Conservation (phyloP, 2,888 invertebrate species). For the Chorisops tibialis region DNA sequence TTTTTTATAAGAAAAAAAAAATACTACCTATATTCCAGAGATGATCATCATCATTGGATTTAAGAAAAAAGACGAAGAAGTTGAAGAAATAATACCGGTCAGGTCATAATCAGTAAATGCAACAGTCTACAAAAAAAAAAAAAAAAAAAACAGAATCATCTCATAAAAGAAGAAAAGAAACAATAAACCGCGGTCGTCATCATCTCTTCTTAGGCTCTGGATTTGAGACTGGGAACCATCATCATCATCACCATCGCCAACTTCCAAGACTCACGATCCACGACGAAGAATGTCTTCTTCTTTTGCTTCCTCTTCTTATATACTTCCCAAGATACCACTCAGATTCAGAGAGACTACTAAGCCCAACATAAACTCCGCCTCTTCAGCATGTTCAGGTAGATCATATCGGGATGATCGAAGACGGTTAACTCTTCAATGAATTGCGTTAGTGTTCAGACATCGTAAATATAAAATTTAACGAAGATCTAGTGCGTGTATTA, state of each 20-base stretch:
- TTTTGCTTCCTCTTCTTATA: conserved; percentile 16
- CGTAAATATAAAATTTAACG: too few relatives aligned
- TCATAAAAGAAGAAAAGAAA: conserved; percentile 24
- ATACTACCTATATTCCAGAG: background rate
- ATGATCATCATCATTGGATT: conserved; percentile 19
- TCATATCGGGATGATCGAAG: too few relatives aligned
- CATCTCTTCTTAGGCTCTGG: background rate
- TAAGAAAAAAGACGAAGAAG: conserved; percentile 12
- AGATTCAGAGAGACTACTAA: background rate
- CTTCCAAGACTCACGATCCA: background rate
- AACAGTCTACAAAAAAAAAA: background rate
- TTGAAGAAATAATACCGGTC: conserved; percentile 18
- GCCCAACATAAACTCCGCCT: conserved; percentile 13
- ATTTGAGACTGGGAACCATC: conserved; percentile 10
- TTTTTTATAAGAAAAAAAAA: conserved; percentile 1
- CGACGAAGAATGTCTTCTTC: conserved; percentile 7
- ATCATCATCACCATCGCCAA: conserved; percentile 11
- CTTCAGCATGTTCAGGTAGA: background rate
- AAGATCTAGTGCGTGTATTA: too few relatives aligned
- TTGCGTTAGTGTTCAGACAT: too few relatives aligned
- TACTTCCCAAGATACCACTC: conserved; percentile 13
- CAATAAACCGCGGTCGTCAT: conserved; percentile 16
- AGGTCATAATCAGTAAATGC: conserved; percentile 20
- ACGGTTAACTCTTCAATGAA: too few relatives aligned
- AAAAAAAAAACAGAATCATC: conserved; percentile 3